Conservation (phyloP, 1,140 invertebrate species). For the Drosophila tsacasi region DNA sequence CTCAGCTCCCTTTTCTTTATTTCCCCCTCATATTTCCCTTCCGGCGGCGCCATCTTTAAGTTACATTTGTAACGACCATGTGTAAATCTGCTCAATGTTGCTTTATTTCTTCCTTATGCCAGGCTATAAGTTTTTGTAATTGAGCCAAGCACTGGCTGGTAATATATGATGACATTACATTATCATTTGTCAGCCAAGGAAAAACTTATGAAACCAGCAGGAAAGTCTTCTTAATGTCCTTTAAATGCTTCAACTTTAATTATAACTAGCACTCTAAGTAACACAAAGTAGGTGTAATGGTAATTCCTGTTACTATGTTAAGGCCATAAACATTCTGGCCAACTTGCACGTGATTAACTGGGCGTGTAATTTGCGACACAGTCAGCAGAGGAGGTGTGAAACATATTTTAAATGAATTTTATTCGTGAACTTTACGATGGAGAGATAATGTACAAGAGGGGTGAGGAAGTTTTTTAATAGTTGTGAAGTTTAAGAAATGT, state of each 20-base stretch:
- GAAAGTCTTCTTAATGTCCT: constrained; percentile 16
- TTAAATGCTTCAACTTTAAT: constrained; percentile 57
- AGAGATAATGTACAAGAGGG: not conserved
- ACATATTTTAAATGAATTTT: constrained; percentile 19
- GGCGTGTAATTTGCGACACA: constrained; percentile 10
- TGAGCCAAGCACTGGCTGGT: constrained; percentile 49
- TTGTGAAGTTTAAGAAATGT: no score
- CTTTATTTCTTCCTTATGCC: constrained; percentile 36
- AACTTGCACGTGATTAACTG: constrained; percentile 17
- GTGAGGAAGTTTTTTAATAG: not conserved
- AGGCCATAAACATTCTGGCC: constrained; percentile 21
- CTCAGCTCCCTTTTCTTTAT: constrained; percentile 18
- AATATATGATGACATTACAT: constrained; percentile 77
- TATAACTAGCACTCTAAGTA: constrained; percentile 44
- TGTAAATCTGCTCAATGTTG: constrained; percentile 55
- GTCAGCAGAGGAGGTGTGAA: constrained; percentile 6
- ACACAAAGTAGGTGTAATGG: constrained; percentile 1
- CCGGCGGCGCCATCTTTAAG: constrained; percentile 80
- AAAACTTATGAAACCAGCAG: constrained; percentile 19
- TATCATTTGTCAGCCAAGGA: constrained; percentile 63
- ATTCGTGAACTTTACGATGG: not conserved
- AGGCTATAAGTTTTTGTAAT: constrained; percentile 71
- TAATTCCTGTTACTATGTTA: constrained; percentile 10
- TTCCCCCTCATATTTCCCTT: constrained; percentile 31
- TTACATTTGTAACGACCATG: constrained; percentile 67